A percentile compares a stretch with the other conserved stretches of the same genome.
Conservation (phyloP, 2,888 invertebrate genomes). For the Orchesellides sinensis region DNA sequence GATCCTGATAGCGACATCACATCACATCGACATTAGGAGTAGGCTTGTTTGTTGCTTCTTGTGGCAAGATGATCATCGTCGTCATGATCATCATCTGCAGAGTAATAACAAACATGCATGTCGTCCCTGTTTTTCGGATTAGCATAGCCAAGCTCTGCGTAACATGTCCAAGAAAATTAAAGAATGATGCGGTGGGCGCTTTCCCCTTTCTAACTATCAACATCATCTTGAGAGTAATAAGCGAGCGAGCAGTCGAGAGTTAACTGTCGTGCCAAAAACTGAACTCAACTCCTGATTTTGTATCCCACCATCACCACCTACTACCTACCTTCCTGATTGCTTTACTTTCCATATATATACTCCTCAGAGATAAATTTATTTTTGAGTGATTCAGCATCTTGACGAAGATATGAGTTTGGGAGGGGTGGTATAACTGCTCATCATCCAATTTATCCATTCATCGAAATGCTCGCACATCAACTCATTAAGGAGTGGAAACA, state of each 20-base stretch:
- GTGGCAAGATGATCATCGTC: constrained; percentile 40
- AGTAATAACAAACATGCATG: constrained; percentile 19
- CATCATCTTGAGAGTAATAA: background rate
- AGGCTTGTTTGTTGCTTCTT: constrained; percentile 59
- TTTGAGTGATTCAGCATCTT: constrained; percentile 63
- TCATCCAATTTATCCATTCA: constrained; percentile 67
- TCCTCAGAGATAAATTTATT: constrained; percentile 57
- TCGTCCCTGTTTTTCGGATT: constrained; percentile 49
- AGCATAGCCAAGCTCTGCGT: constrained; percentile 4
- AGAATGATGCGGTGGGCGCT: constrained; percentile 61
- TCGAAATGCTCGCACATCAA: constrained; percentile 54
- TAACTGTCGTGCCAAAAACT: constrained; percentile 47
- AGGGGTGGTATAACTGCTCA: constrained; percentile 60
- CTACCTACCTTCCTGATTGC: constrained; percentile 55
- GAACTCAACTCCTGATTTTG: constrained; percentile 25
- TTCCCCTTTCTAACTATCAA: constrained; percentile 57
- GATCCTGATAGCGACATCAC: constrained; percentile 65
- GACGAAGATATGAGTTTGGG: constrained; percentile 61
- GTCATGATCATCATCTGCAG: constrained; percentile 28
- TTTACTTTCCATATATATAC: too few relatives aligned
- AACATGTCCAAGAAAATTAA: constrained; percentile 33
- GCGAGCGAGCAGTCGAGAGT: constrained; percentile 18
- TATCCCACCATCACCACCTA: constrained; percentile 2
- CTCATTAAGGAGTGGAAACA: constrained; percentile 61
- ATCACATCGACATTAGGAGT: constrained; percentile 50